Evolutionary conservation across 1,140 invertebrate genomes (phyloP).

Genomic region (Latrodectus geometricus): DNA sequence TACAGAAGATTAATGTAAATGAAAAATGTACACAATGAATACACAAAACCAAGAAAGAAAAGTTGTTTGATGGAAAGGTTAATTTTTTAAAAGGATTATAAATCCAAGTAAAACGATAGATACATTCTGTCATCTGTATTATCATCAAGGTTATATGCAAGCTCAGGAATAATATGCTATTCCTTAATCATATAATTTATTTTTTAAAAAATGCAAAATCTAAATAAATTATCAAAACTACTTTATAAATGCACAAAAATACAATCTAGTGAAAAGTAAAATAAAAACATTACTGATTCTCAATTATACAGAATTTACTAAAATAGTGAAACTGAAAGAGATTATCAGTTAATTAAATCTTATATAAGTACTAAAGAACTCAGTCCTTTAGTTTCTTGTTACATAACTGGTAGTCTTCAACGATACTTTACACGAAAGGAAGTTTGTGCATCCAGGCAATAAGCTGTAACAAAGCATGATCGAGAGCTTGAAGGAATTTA

Average conservation of each 20-base stretch:
- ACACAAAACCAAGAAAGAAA: conserved; percentile 24
- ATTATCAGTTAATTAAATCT: neutral
- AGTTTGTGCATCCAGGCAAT: conserved; percentile 6
- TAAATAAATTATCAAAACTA: conserved; percentile 24
- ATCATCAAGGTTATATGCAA: conserved; percentile 49
- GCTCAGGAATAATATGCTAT: conserved; percentile 47
- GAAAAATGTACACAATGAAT: conserved; percentile 60
- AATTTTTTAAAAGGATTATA: neutral
- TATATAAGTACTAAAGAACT: neutral
- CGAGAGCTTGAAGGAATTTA: conserved; percentile 30
- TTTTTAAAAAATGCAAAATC: conserved; percentile 16
- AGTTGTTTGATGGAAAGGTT: neutral
- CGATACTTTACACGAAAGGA: conserved; percentile 5
- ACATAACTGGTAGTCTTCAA: conserved; percentile 11
- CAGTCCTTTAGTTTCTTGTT: neutral
- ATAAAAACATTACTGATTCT: neutral
- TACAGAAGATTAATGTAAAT: conserved; percentile 44
- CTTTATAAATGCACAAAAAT: neutral
- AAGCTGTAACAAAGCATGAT: conserved; percentile 42
- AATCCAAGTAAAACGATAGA: neutral
- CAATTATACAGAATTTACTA: neutral
- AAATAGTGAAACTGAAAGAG: neutral
- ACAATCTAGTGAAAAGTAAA: neutral
- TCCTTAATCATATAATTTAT: conserved; percentile 8
- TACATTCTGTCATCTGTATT: neutral